A percentile compares a stretch with the other conserved stretches of the same genome.
Conservation (phyloP, 2,888 invertebrate genomes). For the Hipparchia semele region DNA sequence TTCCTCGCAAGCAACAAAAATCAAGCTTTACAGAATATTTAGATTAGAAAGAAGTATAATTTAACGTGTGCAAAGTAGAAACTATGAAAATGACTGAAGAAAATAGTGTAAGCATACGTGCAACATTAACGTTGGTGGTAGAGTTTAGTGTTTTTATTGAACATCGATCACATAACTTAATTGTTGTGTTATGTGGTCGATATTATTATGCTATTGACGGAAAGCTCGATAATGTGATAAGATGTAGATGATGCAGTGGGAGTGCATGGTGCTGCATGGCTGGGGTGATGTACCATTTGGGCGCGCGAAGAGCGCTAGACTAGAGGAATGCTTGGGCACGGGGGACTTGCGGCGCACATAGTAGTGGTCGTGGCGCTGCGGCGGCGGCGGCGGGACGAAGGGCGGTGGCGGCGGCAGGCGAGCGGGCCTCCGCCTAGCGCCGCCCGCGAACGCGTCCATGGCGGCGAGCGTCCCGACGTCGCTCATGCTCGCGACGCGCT, state of each 20-base stretch:
- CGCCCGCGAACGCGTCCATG: conserved; percentile 81
- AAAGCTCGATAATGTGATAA: no score
- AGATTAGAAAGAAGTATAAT: background rate
- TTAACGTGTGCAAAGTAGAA: background rate
- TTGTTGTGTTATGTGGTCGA: no score
- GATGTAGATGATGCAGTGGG: conserved; percentile 41
- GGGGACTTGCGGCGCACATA: conserved; percentile 80
- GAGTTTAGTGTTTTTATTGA: background rate
- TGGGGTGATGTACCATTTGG: conserved; percentile 65
- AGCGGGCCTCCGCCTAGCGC: conserved; percentile 76
- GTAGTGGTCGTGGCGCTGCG: conserved; percentile 77
- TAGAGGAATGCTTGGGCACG: conserved; percentile 69
- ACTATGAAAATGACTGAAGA: background rate
- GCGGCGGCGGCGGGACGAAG: conserved; percentile 77
- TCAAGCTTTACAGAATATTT: background rate
- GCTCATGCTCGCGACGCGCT: conserved; percentile 80
- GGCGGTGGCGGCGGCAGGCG: conserved; percentile 79
- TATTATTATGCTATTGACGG: no score
- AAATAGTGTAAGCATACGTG: conserved; percentile 1
- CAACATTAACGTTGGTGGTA: background rate
- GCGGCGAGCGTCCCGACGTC: conserved; percentile 82
- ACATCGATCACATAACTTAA: no score
- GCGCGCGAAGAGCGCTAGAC: conserved; percentile 77
- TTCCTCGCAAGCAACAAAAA: background rate
- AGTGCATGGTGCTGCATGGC: conserved; percentile 34